Percentiles rank a stretch among this genome's conserved stretches.
Conservation (phyloP, 2,113 vertebrate species). For the Lichenostomus cassidix region DNA sequence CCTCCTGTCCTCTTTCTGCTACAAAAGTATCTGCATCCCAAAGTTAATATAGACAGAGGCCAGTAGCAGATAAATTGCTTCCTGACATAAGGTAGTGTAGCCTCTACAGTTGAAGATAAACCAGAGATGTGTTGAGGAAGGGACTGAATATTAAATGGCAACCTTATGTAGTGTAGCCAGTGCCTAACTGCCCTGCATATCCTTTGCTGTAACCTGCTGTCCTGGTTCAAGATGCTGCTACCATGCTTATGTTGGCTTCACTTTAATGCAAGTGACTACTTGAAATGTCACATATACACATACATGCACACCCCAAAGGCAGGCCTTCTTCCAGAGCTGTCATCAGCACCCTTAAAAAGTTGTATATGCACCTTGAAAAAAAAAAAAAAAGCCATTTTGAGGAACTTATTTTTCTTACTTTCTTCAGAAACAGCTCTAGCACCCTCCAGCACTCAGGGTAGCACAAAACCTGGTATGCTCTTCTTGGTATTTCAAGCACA, state of each 20-base stretch:
- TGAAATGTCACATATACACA: not conserved
- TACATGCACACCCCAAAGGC: not conserved
- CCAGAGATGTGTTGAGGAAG: not conserved
- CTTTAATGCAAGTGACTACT: not conserved
- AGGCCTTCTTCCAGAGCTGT: not conserved
- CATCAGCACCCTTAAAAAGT: not conserved
- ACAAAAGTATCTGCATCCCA: not conserved
- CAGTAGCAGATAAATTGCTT: not conserved
- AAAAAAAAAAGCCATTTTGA: not conserved
- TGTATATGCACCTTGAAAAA: not conserved
- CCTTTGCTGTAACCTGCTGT: not conserved
- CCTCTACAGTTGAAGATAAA: not conserved
- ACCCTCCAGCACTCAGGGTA: not conserved
- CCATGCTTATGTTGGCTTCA: not conserved
- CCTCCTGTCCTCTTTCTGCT: not conserved
- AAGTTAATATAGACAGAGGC: not conserved
- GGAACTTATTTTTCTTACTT: not conserved
- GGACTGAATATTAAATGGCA: not conserved
- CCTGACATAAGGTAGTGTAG: not conserved
- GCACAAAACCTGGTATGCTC: not conserved
- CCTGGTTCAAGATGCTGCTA: not conserved
- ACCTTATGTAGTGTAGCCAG: fast-evolving
- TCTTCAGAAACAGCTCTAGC: not conserved
- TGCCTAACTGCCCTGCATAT: not conserved
- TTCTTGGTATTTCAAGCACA: not conserved